These are phyloP conservation scores for Corvus cornix DNA, from an alignment of 2,113 vertebrate genomes.

Conservation along the genomic window DNA sequence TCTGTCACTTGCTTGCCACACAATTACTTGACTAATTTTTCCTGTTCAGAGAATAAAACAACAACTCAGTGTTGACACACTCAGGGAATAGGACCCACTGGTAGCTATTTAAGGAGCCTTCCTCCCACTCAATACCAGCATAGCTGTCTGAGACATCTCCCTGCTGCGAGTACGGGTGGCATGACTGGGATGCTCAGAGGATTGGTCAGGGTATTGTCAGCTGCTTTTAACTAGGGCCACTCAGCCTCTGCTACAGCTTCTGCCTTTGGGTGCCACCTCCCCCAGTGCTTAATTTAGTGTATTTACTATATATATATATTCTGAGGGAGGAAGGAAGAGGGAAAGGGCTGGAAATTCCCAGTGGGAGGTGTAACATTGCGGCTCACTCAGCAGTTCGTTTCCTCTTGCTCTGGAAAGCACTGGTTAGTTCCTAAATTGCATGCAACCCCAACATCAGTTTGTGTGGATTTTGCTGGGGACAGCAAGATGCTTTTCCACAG, in stretches of 20 bases:
- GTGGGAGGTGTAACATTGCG: not conserved
- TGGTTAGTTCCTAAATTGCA: not conserved
- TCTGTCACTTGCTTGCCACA: not conserved
- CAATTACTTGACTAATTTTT: not conserved
- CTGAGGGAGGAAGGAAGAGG: conserved; percentile 48
- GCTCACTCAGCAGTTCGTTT: not conserved
- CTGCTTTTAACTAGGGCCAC: not conserved
- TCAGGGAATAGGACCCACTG: not conserved
- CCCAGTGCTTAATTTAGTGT: not conserved
- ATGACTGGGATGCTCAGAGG: not conserved
- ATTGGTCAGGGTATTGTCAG: conserved; percentile 25
- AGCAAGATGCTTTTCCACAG: not conserved
- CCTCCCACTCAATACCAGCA: conserved; percentile 15
- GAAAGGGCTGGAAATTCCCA: conserved; percentile 50
- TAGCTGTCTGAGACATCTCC: not conserved
- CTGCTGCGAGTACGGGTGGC: not conserved
- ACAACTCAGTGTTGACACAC: not conserved
- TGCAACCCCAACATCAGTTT: not conserved
- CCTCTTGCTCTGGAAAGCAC: not conserved
- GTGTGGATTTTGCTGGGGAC: not conserved
- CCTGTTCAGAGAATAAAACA: not conserved
- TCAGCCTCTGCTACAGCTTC: not conserved
- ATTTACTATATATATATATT: not conserved
- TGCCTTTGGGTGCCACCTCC: conserved; percentile 3
- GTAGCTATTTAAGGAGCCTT: conserved; percentile 45